Percentiles rank a stretch among this genome's conserved stretches.
These are phyloP conservation scores for Campoplex capitator DNA, from an alignment of 2,888 invertebrate species.

Conservation along the genomic window DNA sequence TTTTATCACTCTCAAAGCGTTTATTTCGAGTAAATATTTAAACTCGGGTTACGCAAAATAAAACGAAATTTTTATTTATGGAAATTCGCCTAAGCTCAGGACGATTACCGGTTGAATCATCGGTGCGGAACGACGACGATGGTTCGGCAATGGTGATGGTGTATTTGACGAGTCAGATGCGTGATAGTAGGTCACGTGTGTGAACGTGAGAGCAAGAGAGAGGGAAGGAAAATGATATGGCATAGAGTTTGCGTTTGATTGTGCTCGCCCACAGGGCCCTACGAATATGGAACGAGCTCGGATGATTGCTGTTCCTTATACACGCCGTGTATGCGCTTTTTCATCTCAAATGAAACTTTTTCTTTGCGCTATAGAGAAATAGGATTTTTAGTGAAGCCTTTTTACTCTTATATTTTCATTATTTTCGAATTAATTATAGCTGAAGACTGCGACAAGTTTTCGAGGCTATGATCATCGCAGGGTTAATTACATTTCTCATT, in stretches of 20 bases:
- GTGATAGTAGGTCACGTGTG: slow-evolving; percentile 61
- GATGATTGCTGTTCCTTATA: slow-evolving; percentile 15
- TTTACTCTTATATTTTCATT: background rate
- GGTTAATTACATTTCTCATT: background rate
- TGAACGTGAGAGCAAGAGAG: slow-evolving; percentile 45
- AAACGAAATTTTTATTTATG: slow-evolving; percentile 29
- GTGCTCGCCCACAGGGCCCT: slow-evolving; percentile 36
- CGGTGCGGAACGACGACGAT: slow-evolving; percentile 46
- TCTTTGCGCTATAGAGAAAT: background rate
- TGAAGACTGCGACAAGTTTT: background rate
- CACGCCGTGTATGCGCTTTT: background rate
- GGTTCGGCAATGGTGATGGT: slow-evolving; percentile 46
- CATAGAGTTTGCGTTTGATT: slow-evolving; percentile 23
- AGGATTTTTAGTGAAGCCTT: background rate
- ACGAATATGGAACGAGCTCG: slow-evolving; percentile 49
- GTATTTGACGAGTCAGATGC: slow-evolving; percentile 34
- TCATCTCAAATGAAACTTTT: slow-evolving; percentile 3
- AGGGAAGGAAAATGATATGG: slow-evolving; percentile 28
- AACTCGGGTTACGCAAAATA: background rate
- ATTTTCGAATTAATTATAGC: background rate
- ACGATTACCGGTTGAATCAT: slow-evolving; percentile 43
- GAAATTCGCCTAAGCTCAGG: slow-evolving; percentile 4
- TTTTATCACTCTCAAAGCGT: no score
- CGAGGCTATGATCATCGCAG: background rate
- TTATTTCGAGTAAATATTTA: background rate